A percentile compares a stretch with the other conserved stretches of the same genome.
Evolutionary conservation across 2,888 invertebrate species (phyloP).

Genomic region (Tachina fera): DNA sequence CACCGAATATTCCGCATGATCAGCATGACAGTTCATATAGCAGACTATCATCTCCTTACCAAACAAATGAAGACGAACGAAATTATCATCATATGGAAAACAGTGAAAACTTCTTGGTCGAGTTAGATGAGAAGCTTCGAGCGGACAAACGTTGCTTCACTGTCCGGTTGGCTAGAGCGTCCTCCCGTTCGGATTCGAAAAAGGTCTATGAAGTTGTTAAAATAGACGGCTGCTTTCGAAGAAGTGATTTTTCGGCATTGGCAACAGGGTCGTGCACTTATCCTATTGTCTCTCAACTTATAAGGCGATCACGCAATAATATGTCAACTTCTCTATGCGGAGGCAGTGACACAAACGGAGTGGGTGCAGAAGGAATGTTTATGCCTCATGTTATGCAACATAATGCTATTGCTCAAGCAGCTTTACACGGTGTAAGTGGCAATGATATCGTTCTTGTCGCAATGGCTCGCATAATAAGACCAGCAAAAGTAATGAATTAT

Average conservation of each 20-base stretch:
- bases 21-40: slow-evolving; percentile 64
- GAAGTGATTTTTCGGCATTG: slow-evolving; percentile 83
- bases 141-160: slow-evolving; percentile 85
- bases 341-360: slow-evolving; percentile 40
- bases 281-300: slow-evolving; percentile 82
- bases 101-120: slow-evolving; percentile 75
- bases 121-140: slow-evolving; percentile 80
- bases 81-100: slow-evolving; percentile 69
- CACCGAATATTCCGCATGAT: slow-evolving; percentile 32
- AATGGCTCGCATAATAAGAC: slow-evolving; percentile 89
- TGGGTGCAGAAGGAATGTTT: slow-evolving; percentile 37
- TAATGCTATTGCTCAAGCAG: slow-evolving; percentile 83
- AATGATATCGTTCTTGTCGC: slow-evolving; percentile 88
- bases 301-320: slow-evolving; percentile 83
- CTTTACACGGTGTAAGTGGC: slow-evolving; percentile 84
- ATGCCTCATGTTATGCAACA: slow-evolving; percentile 76
- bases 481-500: slow-evolving; percentile 87
- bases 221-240: slow-evolving; percentile 87
- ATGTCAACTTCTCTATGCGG: slow-evolving; percentile 61
- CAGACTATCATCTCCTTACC: slow-evolving; percentile 76
- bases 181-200: slow-evolving; percentile 88
- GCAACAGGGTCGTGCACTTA: slow-evolving; percentile 84
- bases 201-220: slow-evolving; percentile 87
- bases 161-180: slow-evolving; percentile 86
- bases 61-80: slow-evolving; percentile 74